These are phyloP conservation scores for Papilio xuthus DNA, from an alignment of 1,140 invertebrate genomes.

Conservation along the genomic window DNA sequence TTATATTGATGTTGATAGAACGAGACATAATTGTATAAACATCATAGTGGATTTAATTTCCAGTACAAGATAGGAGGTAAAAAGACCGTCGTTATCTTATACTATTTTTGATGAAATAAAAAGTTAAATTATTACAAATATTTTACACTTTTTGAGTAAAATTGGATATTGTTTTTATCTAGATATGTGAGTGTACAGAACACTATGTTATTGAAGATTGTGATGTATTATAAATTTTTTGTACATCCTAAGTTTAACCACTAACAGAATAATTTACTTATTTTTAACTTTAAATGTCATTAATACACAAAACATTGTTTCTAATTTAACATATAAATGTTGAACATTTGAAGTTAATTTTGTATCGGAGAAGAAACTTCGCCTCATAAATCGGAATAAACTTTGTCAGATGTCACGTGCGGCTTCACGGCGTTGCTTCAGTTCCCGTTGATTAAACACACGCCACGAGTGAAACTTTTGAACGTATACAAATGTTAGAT, in stretches of 20 bases:
- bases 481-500: slow-evolving; percentile 19
- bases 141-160: too few species aligned
- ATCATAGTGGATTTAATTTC: too few species aligned
- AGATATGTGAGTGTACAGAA: too few species aligned
- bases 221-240: too few species aligned
- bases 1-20: neutral
- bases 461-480: slow-evolving; percentile 1
- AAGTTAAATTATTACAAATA: too few species aligned
- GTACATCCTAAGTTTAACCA: too few species aligned
- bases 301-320: neutral
- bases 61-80: too few species aligned
- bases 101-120: too few species aligned
- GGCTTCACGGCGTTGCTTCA: neutral
- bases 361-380: slow-evolving; percentile 24
- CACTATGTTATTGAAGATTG: too few species aligned
- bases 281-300: neutral
- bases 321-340: neutral
- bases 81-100: too few species aligned
- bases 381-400: slow-evolving; percentile 23
- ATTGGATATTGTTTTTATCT: too few species aligned
- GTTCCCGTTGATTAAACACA: slow-evolving; percentile 26
- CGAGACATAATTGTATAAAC: neutral
- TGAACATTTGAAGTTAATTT: slow-evolving; percentile 13
- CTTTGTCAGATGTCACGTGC: neutral
- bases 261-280: too few species aligned